Evolutionary conservation across 2,888 invertebrate genomes (phyloP).

Genomic region (Polietes domitor): DNA sequence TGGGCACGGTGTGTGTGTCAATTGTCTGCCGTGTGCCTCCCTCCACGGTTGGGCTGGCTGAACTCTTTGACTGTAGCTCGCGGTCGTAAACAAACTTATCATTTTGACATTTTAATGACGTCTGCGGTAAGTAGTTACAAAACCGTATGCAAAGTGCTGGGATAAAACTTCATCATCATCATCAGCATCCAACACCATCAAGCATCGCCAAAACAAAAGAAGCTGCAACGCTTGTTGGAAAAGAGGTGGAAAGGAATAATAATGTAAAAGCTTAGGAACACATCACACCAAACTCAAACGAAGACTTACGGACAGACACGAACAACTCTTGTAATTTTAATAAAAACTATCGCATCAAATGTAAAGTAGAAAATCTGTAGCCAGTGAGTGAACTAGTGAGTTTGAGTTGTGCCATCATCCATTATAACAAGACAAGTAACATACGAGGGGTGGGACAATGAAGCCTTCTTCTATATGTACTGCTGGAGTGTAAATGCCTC

Average conservation of each 20-base stretch:
- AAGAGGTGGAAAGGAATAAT: slow-evolving; percentile 14
- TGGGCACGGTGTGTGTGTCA: slow-evolving; percentile 23
- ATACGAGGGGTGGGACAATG: background rate
- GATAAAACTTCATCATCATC: slow-evolving; percentile 30
- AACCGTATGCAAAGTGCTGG: slow-evolving; percentile 32
- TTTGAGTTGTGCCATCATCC: slow-evolving; percentile 28
- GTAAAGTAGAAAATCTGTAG: slow-evolving; percentile 32
- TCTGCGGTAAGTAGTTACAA: slow-evolving; percentile 34
- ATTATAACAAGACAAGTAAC: slow-evolving; percentile 23
- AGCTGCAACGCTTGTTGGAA: background rate
- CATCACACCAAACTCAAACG: background rate
- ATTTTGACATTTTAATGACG: slow-evolving; percentile 64
- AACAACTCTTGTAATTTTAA: slow-evolving; percentile 3
- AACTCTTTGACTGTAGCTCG: slow-evolving; percentile 35
- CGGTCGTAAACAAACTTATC: slow-evolving; percentile 60
- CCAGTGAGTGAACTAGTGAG: slow-evolving; percentile 16
- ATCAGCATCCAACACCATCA: background rate
- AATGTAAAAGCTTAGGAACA: slow-evolving; percentile 26
- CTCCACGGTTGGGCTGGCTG: background rate
- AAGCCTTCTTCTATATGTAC: too few relatives aligned
- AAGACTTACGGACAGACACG: background rate
- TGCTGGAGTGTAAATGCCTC: too few relatives aligned
- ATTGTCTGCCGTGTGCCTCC: slow-evolving; percentile 7
- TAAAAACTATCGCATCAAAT: slow-evolving; percentile 33
- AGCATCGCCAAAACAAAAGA: background rate